These are phyloP conservation scores for Megalops atlanticus DNA, from an alignment of 2,113 vertebrate genomes.

Conservation along the genomic window DNA sequence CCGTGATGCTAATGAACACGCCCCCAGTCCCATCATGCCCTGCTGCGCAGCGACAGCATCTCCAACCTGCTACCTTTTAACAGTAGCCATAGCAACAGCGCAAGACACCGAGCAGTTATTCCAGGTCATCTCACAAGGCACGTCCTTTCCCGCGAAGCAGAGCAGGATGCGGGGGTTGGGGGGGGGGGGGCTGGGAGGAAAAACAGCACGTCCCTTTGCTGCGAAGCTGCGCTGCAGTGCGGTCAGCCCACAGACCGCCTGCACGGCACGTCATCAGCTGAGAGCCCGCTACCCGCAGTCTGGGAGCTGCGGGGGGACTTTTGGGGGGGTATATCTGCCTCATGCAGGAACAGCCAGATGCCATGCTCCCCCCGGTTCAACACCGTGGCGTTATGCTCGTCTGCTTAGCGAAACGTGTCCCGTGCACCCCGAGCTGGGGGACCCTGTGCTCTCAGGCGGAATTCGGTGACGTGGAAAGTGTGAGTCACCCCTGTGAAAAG, in stretches of 20 bases:
- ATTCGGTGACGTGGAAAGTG: background rate
- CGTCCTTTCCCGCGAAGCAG: constrained; percentile 1
- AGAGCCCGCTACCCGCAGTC: background rate
- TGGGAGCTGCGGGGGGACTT: background rate
- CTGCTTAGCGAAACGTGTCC: background rate
- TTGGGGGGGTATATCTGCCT: background rate
- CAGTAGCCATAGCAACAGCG: constrained; percentile 30
- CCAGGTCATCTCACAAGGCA: constrained; percentile 31
- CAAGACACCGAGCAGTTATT: constrained; percentile 14
- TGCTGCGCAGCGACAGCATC: constrained; percentile 7
- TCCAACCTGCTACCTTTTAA: constrained; percentile 7
- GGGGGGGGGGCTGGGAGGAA: background rate
- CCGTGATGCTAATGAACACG: background rate
- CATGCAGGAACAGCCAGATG: background rate
- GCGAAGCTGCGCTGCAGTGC: background rate
- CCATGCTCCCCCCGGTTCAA: background rate
- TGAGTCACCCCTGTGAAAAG: background rate
- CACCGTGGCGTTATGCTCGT: background rate
- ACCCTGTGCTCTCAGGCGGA: background rate
- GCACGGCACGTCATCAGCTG: background rate
- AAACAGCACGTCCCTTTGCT: background rate
- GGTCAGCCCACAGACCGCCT: constrained; percentile 3
- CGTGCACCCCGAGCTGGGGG: no score
- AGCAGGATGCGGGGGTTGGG: background rate
- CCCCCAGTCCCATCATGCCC: constrained; percentile 18